phyloP scores from a whole-genome alignment of 2,888 invertebrate species.

The Meganola albula region DNA sequence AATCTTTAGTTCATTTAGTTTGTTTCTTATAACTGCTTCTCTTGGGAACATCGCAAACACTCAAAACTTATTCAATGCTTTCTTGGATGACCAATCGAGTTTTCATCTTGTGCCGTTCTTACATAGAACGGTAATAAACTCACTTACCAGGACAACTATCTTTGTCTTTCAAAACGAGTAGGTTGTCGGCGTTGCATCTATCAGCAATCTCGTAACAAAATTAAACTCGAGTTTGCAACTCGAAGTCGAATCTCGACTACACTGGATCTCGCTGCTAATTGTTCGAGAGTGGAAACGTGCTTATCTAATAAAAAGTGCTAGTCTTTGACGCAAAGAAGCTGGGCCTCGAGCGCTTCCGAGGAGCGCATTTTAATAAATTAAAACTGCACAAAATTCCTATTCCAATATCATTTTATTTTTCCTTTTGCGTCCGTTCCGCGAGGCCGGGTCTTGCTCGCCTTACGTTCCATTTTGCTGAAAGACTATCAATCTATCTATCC shows the following conservation, averaged over 20 bases:
- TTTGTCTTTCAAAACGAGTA: conserved; percentile 50
- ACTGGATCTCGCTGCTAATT: conserved; percentile 66
- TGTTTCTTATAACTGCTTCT: conserved; percentile 29
- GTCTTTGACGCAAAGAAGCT: conserved; percentile 69
- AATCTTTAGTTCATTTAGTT: too few species aligned
- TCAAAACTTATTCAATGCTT: conserved; percentile 41
- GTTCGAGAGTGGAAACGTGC: conserved; percentile 69
- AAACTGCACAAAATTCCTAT: conserved; percentile 71
- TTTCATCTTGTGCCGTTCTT: conserved; percentile 40
- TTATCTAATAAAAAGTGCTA: conserved; percentile 70
- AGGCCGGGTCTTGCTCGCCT: conserved; percentile 40
- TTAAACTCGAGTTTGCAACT: conserved; percentile 63
- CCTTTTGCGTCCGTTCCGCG: conserved; percentile 45
- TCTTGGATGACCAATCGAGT: conserved; percentile 57
- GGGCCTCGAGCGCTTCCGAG: conserved; percentile 50
- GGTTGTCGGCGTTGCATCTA: conserved; percentile 58
- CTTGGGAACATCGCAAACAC: conserved; percentile 32
- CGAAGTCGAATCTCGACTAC: conserved; percentile 54
- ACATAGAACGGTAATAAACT: conserved; percentile 56
- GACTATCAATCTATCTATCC: conserved; percentile 46
- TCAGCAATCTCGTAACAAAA: conserved; percentile 61
- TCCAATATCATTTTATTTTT: conserved; percentile 67
- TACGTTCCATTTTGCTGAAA: conserved; percentile 50
- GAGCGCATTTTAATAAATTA: conserved; percentile 75
- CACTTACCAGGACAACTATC: conserved; percentile 59